A percentile compares a stretch with the other conserved stretches of the same genome.
These are phyloP conservation scores for Sitobion miscanthi DNA, from an alignment of 1,140 invertebrate genomes.

Conservation along the genomic window DNA sequence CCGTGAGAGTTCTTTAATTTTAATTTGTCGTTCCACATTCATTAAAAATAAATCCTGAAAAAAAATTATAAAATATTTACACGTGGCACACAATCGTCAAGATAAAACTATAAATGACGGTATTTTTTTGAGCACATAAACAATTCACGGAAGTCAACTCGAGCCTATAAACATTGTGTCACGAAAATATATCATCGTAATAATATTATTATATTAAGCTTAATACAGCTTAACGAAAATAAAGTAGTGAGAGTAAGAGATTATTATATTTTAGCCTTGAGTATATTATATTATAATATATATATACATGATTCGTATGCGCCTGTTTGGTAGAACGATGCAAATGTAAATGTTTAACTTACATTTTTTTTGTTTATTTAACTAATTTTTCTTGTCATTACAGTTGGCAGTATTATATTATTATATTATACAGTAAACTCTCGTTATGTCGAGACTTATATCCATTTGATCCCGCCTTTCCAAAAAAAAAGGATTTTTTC, in stretches of 20 bases:
- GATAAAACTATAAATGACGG: not conserved
- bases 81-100: not conserved
- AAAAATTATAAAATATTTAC: not conserved
- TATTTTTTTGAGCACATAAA: not conserved
- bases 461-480: not conserved
- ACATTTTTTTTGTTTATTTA: not conserved
- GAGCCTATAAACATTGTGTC: not conserved
- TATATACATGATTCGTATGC: not conserved
- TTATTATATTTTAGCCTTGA: not conserved
- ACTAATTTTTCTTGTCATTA: not conserved
- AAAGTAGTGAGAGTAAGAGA: not conserved
- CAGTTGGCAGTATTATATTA: not conserved
- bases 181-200: not conserved
- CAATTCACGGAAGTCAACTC: not conserved
- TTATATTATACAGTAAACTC: not conserved
- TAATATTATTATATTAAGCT: not conserved
- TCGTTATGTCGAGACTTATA: too few species aligned
- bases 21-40: not conserved
- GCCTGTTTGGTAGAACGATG: not conserved
- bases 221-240: not conserved
- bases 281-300: not conserved
- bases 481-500: not conserved
- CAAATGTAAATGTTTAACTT: not conserved
- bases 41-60: not conserved
- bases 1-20: not conserved